These are phyloP conservation scores for Eulemur albifrons DNA, from an alignment of 2,797 vertebrate genomes.

Conservation along the genomic window DNA sequence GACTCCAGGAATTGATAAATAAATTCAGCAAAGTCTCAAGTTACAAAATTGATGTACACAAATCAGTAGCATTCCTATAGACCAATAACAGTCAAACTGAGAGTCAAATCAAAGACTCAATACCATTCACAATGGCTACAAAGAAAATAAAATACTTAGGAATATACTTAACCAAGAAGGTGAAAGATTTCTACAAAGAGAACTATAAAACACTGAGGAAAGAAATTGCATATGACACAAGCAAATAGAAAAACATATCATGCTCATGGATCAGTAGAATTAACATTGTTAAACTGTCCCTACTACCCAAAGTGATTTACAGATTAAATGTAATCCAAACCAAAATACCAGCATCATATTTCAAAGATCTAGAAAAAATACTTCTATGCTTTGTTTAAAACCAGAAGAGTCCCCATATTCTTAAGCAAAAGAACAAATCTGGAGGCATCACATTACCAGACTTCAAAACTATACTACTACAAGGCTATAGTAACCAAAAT, in stretches of 20 bases:
- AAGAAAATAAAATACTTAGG: not conserved
- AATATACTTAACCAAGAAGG: not conserved
- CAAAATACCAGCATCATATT: too few species aligned
- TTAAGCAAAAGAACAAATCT: too few species aligned
- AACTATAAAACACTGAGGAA: not conserved
- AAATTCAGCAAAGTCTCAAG: not conserved
- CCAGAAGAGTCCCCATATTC: too few species aligned
- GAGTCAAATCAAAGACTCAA: not conserved
- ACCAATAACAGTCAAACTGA: not conserved
- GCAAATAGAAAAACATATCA: not conserved
- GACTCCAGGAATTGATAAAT: not conserved
- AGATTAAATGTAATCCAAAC: too few species aligned
- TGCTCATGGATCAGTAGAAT: not conserved
- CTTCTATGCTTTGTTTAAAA: too few species aligned
- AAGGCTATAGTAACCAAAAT: too few species aligned
- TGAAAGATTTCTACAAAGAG: not conserved
- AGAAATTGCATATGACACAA: not conserved
- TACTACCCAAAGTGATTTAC: not conserved
- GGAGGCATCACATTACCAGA: too few species aligned
- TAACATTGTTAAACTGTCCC: not conserved
- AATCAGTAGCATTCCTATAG: not conserved
- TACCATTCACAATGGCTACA: not conserved
- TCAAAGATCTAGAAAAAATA: too few species aligned
- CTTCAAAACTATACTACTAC: too few species aligned
- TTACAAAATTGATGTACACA: not conserved